Conservation (phyloP, 2,113 vertebrate genomes). For the Phrynosoma blainvillii region DNA sequence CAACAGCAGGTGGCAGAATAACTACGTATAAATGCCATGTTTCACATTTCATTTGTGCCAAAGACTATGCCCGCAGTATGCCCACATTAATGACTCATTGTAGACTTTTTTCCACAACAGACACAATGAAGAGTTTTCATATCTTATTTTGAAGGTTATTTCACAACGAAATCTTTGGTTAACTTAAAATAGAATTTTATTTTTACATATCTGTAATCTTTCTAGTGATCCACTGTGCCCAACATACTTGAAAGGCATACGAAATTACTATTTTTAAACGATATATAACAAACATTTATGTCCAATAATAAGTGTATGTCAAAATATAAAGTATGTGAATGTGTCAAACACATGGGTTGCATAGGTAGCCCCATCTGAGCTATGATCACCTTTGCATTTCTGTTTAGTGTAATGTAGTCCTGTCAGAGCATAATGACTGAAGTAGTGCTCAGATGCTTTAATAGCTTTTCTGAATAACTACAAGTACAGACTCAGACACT, state of each 20-base stretch:
- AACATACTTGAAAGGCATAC: not conserved
- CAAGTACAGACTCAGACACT: not conserved
- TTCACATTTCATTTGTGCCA: constrained; percentile 3
- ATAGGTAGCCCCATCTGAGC: not conserved
- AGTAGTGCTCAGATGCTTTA: not conserved
- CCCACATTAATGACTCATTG: constrained; percentile 55
- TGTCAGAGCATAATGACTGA: not conserved
- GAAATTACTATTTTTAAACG: not conserved
- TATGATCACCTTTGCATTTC: not conserved
- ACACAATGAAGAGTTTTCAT: constrained; percentile 58
- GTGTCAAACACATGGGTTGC: not conserved
- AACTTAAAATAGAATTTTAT: constrained; percentile 15
- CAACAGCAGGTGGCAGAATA: constrained; percentile 81
- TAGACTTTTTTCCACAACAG: constrained; percentile 55
- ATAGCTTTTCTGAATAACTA: not conserved
- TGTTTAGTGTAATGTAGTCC: not conserved
- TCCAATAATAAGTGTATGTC: not conserved
- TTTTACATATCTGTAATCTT: constrained; percentile 15
- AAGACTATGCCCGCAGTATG: constrained; percentile 53
- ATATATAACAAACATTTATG: not conserved
- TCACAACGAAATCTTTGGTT: not conserved
- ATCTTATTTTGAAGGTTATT: constrained; percentile 28
- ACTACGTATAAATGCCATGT: constrained; percentile 59
- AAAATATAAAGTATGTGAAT: not conserved
- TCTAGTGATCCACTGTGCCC: not conserved